These are phyloP conservation scores for Serrognathus titanus DNA, from an alignment of 2,888 invertebrate genomes.

Conservation along the genomic window DNA sequence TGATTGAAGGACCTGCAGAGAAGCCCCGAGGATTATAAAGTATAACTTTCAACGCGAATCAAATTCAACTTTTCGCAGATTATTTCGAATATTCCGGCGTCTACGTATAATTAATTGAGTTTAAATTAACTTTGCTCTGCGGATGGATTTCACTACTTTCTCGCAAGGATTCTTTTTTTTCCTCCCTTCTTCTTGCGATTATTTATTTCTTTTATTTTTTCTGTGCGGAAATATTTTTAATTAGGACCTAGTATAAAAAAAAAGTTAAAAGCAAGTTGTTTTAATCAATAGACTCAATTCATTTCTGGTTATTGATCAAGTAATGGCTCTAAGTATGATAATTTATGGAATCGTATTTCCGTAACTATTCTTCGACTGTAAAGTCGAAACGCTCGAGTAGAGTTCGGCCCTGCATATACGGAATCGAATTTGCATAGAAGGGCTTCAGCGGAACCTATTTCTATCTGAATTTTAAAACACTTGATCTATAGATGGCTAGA, in stretches of 20 bases:
- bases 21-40: conserved; percentile 8
- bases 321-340: too few species aligned
- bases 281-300: too few species aligned
- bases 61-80: conserved; percentile 10
- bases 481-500: conserved; percentile 18
- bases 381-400: too few species aligned
- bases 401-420: neutral
- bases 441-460: conserved; percentile 15
- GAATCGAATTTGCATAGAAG: conserved; percentile 21
- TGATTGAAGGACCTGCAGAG: neutral
- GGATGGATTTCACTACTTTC: conserved; percentile 1
- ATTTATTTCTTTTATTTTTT: too few species aligned
- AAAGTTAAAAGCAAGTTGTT: too few species aligned
- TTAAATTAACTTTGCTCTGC: neutral
- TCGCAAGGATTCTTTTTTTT: neutral
- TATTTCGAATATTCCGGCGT: neutral
- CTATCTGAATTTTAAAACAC: conserved; percentile 26
- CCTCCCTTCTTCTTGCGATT: neutral
- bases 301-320: too few species aligned
- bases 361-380: neutral
- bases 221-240: too few species aligned
- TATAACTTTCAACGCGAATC: conserved; percentile 11
- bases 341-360: too few species aligned
- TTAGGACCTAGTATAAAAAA: too few species aligned
- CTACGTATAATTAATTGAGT: conserved; percentile 5